Conservation (phyloP, 2,888 invertebrate genomes). For the Ennomos quercinarius region DNA sequence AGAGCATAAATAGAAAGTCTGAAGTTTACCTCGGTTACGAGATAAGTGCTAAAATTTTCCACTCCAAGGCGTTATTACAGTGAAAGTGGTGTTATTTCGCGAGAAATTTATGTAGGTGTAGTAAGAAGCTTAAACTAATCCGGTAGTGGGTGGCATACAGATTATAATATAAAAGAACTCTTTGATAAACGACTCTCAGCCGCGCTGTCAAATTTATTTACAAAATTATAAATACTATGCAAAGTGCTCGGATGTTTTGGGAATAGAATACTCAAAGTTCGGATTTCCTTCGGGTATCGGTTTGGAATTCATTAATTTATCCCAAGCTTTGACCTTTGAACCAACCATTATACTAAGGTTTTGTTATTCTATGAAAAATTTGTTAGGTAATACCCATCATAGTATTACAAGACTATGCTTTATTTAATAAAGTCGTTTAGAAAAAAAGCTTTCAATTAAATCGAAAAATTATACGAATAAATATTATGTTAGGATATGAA, state of each 20-base stretch:
- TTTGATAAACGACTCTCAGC: slow-evolving; percentile 20
- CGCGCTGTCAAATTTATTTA: slow-evolving; percentile 17
- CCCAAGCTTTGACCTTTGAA: slow-evolving; percentile 14
- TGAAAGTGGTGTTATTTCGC: slow-evolving; percentile 24
- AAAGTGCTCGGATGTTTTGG: slow-evolving; percentile 17
- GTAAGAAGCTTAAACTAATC: slow-evolving; percentile 24
- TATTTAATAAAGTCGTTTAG: no score
- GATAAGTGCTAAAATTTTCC: no score
- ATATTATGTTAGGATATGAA: no score
- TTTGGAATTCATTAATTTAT: slow-evolving; percentile 14
- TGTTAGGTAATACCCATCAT: no score
- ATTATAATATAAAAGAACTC: slow-evolving; percentile 12
- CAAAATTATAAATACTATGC: slow-evolving; percentile 22
- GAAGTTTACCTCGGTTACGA: no score
- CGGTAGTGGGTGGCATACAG: slow-evolving; percentile 5
- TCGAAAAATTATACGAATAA: no score
- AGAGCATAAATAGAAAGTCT: no score
- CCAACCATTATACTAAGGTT: not conserved
- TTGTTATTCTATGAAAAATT: no score
- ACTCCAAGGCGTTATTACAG: not conserved
- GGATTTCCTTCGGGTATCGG: slow-evolving; percentile 16
- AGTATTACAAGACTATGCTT: no score
- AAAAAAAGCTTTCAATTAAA: no score
- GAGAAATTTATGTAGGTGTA: slow-evolving; percentile 19
- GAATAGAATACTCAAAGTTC: slow-evolving; percentile 13